phyloP scores from a whole-genome alignment of 2,113 vertebrate species.

The Cervus canadensis region DNA sequence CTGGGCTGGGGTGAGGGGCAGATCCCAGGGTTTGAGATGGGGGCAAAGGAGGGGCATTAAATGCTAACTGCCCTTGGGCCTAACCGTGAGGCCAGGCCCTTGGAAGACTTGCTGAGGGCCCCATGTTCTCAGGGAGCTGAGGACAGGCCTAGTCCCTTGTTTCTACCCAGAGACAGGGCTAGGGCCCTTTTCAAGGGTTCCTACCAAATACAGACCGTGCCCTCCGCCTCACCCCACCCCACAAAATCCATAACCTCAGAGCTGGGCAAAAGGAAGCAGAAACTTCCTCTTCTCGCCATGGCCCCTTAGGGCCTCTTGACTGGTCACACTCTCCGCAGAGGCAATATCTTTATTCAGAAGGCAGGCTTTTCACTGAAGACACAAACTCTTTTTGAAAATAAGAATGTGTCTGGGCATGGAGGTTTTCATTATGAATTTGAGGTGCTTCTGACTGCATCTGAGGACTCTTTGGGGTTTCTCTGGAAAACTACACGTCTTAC shows the following conservation, averaged over 20 bases:
- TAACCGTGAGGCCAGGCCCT: background rate
- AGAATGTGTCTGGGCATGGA: background rate
- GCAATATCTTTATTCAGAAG: background rate
- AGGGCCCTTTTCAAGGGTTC: background rate
- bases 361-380: background rate
- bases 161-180: background rate
- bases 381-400: background rate
- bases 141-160: background rate
- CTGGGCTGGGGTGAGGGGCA: no score
- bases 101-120: background rate
- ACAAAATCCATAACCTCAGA: background rate
- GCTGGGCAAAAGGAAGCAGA: background rate
- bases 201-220: background rate
- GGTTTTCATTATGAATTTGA: background rate
- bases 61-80: background rate
- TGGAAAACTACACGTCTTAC: background rate
- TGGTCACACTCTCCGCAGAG: background rate
- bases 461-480: background rate
- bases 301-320: background rate
- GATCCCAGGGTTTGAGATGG: background rate
- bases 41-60: background rate
- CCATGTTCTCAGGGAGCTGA: background rate
- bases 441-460: background rate
- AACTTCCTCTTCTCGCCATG: background rate
- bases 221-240: background rate